Conservation (phyloP, 2,113 vertebrate genomes). For the Eublepharis macularius region DNA sequence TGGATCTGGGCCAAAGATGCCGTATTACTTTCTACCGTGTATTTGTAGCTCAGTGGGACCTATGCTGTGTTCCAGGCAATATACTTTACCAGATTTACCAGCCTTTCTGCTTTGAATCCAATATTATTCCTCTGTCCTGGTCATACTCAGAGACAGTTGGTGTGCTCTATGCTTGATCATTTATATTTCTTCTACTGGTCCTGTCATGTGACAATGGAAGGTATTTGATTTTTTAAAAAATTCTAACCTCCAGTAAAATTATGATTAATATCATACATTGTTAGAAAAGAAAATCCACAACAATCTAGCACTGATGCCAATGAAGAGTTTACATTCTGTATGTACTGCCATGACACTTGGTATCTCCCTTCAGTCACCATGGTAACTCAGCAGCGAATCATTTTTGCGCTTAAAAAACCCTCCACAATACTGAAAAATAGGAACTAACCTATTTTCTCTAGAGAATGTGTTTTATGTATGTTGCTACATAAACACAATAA, state of each 20-base stretch:
- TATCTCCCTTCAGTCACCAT: slow-evolving; percentile 9
- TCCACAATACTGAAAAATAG: not conserved
- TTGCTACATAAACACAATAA: not conserved
- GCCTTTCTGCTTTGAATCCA: no score
- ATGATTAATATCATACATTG: not conserved
- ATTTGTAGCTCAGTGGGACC: no score
- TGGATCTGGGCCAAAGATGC: no score
- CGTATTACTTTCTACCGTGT: no score
- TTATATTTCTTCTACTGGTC: no score
- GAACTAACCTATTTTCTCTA: not conserved
- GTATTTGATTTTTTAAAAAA: not conserved
- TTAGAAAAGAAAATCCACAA: not conserved
- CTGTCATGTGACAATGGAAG: not conserved
- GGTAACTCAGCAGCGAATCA: slow-evolving; percentile 3
- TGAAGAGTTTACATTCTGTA: not conserved
- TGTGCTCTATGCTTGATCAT: no score
- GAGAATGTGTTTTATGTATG: not conserved
- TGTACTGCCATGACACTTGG: not conserved
- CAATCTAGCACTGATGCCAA: not conserved
- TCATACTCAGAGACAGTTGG: no score
- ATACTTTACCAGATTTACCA: no score
- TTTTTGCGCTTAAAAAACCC: not conserved
- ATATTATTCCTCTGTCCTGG: no score
- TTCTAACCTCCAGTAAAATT: not conserved
- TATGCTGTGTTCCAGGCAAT: no score